Percentiles rank a stretch among this genome's conserved stretches.
Evolutionary conservation across 2,888 invertebrate genomes (phyloP).

Genomic region (Hoplodrina ambigua): DNA sequence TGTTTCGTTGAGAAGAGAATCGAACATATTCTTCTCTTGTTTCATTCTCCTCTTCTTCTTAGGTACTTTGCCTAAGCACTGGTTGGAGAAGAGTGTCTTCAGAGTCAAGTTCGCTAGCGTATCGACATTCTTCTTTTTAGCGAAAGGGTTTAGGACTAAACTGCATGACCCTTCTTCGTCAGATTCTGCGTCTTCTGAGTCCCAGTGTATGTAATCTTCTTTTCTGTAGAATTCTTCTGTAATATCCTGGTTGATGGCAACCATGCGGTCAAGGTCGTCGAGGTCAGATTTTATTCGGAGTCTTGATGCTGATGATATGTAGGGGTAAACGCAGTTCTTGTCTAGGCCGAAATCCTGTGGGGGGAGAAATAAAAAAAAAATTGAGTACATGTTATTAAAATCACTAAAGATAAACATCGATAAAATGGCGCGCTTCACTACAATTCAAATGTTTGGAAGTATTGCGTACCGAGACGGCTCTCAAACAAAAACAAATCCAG

Average conservation of each 20-base stretch:
- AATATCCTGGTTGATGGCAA: conserved; percentile 72
- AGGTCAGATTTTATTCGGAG: conserved; percentile 71
- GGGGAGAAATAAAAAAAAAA: background rate
- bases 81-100: conserved; percentile 78
- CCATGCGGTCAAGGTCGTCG: conserved; percentile 73
- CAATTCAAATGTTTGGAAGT: no score
- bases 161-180: conserved; percentile 36
- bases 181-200: conserved; percentile 68
- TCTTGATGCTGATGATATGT: conserved; percentile 58
- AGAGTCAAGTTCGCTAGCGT: conserved; percentile 71
- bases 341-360: conserved; percentile 81
- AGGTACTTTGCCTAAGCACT: conserved; percentile 75
- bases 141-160: background rate
- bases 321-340: conserved; percentile 75
- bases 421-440: no score
- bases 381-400: no score
- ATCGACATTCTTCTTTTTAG: conserved; percentile 62
- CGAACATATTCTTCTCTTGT: conserved; percentile 48
- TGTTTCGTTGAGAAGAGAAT: conserved; percentile 41
- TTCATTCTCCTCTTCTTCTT: conserved; percentile 68
- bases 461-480: no score
- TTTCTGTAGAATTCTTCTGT: conserved; percentile 68
- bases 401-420: no score
- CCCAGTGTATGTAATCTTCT: conserved; percentile 76
- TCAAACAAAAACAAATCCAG: no score